Evolutionary conservation across 2,797 vertebrate genomes (phyloP), one percentile per base, ranked within the genome.

Genomic region (Poeciliopsis gracilis): DNA sequence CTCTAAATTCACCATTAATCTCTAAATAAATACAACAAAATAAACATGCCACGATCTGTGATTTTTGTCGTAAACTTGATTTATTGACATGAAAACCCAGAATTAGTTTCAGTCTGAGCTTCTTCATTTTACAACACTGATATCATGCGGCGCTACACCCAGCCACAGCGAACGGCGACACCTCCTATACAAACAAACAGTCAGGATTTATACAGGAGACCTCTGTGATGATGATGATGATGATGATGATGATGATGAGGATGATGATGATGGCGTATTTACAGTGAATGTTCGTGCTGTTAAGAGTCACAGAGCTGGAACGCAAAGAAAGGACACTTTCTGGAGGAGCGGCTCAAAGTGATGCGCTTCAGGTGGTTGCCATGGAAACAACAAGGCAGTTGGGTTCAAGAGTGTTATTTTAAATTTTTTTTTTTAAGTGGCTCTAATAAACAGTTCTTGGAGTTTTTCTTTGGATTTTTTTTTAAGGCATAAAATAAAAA

Each of bases 81-180:
- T 94, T 93, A 93, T 93, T 94, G 90, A 93, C 89, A 92, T 89
- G 88, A 91, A 86, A 81, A 80, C 84, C 81, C 76, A 88, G 79
- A 84, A 79, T 79, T 72, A 77, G 76, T 79, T 75, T 49, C 74
- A 77, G 57, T 84, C 79, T 87, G 86, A 86, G 83, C 77, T 47
- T 86, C 86, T 85, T 88, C 80, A 86, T 82, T 89, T 87, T 86
- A 91, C 81, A 91, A 93, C 92, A 94, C 83, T 74, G 57, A 92
- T 85, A 89, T 90, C 92, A 94, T 94, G 92, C 93, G 74, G 84
- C 88, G 86, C 87, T 82, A 91, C 85, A 89, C 85, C 84, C 86
- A 80, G 79, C 81, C 83, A 87, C 88, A 84, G 89, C 90, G 90
- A 87, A 91, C 88, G 85, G 78, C 84, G 78, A 88, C 86, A 89